Evolutionary conservation across 2,888 invertebrate species (phyloP), one percentile per base, ranked within the genome.

Genomic region (Hemistola chrysoprasaria): DNA sequence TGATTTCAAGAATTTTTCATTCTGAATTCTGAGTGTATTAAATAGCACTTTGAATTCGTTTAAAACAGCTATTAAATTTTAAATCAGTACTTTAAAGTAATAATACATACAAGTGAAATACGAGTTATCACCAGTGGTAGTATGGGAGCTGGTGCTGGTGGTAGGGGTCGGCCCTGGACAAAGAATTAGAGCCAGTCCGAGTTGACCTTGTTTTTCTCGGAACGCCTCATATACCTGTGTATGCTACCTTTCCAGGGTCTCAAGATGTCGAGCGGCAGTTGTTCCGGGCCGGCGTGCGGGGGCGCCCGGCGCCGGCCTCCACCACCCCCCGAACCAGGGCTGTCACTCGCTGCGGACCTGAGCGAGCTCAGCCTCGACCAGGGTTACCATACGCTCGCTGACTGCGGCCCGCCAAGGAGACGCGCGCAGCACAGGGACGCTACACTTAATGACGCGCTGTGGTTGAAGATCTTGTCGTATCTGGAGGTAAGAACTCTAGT

Each of bases 331-430:
- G 85, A 86, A 65, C 86, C 86, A 0, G 75, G 78, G 1, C 70
- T 82, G 22, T 78, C 87, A n/a, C 71, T 87, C 6, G 79, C 84
- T 1, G 85, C 87, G 0, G 87, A 88, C 52, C 69, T 88, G 29
- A 88, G 87, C 47, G 86, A 88, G 64, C 93, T 94, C 25, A 93
- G 92, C 63, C 84, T 94, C 24, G 95, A 95, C 78, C 94, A 95
- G 74, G 95, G 95, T 1, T 95, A 95, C 81, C 95, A 95, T 60
- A 95, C 95, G 4, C 79, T 95, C 40, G 93, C 94, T 0, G 72
- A 93, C 93, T 75, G 95, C 93, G 85, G 86, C 5, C 86, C 85
- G 0, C 86, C 86, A 0, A 65, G 84, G 22, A 61, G 86, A 46
- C 49, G 84, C 26, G 56, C 79, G 26, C 42, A 54, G 20, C 52